These are phyloP conservation scores for Montifringilla adamsi DNA, from an alignment of 2,113 vertebrate genomes.

Conservation along the genomic window DNA sequence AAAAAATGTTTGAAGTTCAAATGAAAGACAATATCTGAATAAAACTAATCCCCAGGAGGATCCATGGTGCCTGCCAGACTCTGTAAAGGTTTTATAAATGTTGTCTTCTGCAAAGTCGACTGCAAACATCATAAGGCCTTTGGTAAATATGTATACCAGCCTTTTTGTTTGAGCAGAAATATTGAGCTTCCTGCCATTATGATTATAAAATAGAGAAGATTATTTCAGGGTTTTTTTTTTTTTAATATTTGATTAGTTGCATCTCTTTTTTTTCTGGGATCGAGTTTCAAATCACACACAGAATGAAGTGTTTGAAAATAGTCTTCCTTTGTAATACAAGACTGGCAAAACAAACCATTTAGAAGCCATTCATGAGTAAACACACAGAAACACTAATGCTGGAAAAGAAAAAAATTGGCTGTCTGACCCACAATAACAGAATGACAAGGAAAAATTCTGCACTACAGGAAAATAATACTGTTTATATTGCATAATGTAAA, in stretches of 20 bases:
- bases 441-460: neutral
- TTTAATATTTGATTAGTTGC: constrained; percentile 37
- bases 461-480: neutral
- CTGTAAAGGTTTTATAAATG: constrained; percentile 76
- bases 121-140: constrained; percentile 74
- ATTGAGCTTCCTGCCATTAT: constrained; percentile 72
- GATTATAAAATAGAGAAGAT: constrained; percentile 68
- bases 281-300: constrained; percentile 30
- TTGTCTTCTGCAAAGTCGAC: constrained; percentile 68
- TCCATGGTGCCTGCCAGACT: constrained; percentile 44
- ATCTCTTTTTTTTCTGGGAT: constrained; percentile 40
- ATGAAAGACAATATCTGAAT: constrained; percentile 73
- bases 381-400: neutral
- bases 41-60: constrained; percentile 57
- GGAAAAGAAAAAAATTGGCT: neutral
- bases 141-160: constrained; percentile 71
- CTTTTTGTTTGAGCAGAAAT: constrained; percentile 78
- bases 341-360: neutral
- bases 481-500: neutral
- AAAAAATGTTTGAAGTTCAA: constrained; percentile 71
- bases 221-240: constrained; percentile 18
- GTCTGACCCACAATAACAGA: neutral
- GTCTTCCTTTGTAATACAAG: neutral
- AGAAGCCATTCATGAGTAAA: neutral
- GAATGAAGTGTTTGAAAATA: constrained; percentile 18